Evolutionary conservation across 2,888 invertebrate species (phyloP), one percentile per base, ranked within the genome.

Genomic region (Loripinus fragilis): DNA sequence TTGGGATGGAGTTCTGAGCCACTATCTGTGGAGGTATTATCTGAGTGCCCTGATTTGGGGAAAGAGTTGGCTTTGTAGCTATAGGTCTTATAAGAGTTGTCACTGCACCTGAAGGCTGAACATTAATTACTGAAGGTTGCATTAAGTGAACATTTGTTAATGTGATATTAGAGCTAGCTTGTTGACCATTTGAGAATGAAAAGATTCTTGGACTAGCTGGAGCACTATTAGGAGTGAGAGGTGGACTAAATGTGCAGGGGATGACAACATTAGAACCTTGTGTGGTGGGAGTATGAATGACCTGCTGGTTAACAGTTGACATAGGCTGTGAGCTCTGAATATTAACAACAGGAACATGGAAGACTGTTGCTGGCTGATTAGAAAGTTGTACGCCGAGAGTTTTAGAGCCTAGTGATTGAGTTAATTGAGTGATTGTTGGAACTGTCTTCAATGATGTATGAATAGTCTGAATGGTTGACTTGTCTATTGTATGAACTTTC

Each of bases 241-340:
- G 85, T 15, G 87, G 87, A 76, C 86, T 89, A 66, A 88, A 87
- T 35, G 86, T 86, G n/a, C 87, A 66, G 23, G 89, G 89, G 30
- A 89, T 77, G 67, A 85, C 76, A 33, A 86, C 67, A 69, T 81
- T 85, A 30, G 45, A 38, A 38, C 28, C n/a, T 85, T 67, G 30
- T 71, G 80, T 25, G 78, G 82, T 48, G 84, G 42, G 50, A 81
- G 74, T 45, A 23, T 42, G 67, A 15, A 67, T 42, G 7, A 67
- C 20, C 67, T 67, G 67, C 38, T 42, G 67, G 28, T 25, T 67
- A 15, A 83, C 78, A 68, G 74, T 71, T 66, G 73, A 25, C 8
- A 38, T n/a, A 23, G 65, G 65, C 65, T 38, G 41, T 35, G 65
- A 65, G n/a, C 76, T 50, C 65, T 76, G 81, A 28, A 81, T 28